Evolutionary conservation across 2,888 invertebrate genomes (phyloP).

Genomic region (Alsophila aescularia): DNA sequence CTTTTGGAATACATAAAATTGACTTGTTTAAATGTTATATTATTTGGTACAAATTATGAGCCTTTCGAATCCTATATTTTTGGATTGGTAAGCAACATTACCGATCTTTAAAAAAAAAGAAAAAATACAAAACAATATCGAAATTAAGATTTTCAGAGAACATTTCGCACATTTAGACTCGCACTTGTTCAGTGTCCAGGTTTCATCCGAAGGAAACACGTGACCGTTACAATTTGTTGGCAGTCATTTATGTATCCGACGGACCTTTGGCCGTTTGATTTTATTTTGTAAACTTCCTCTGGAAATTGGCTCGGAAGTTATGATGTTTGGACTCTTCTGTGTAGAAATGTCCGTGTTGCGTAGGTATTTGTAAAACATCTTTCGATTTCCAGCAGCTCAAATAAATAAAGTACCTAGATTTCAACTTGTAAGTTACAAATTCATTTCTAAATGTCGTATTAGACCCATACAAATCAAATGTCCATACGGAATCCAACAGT

Average conservation of each 20-base stretch:
- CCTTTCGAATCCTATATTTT: too few species aligned
- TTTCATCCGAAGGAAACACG: constrained; percentile 28
- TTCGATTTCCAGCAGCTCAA: background rate
- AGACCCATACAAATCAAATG: too few species aligned
- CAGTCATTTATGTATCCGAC: constrained; percentile 36
- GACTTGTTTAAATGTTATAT: too few species aligned
- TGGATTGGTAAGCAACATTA: too few species aligned
- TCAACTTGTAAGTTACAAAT: too few species aligned
- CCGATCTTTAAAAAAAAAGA: too few species aligned
- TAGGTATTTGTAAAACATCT: background rate
- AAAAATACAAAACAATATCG: too few species aligned
- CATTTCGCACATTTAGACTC: background rate
- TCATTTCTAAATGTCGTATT: too few species aligned
- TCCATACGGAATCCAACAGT: too few species aligned
- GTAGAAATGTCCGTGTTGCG: constrained; percentile 5
- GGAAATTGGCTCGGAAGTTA: constrained; percentile 26
- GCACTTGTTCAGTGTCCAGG: constrained; percentile 5
- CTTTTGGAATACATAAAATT: too few species aligned
- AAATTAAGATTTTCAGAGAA: background rate
- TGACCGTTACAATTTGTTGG: constrained; percentile 37
- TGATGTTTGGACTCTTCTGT: constrained; percentile 13
- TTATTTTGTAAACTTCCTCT: constrained; percentile 32
- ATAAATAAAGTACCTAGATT: too few species aligned
- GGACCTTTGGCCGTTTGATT: constrained; percentile 39
- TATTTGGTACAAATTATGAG: too few species aligned